Evolutionary conservation across 2,113 vertebrate genomes (phyloP).

Genomic region (Eulemur rufifrons): DNA sequence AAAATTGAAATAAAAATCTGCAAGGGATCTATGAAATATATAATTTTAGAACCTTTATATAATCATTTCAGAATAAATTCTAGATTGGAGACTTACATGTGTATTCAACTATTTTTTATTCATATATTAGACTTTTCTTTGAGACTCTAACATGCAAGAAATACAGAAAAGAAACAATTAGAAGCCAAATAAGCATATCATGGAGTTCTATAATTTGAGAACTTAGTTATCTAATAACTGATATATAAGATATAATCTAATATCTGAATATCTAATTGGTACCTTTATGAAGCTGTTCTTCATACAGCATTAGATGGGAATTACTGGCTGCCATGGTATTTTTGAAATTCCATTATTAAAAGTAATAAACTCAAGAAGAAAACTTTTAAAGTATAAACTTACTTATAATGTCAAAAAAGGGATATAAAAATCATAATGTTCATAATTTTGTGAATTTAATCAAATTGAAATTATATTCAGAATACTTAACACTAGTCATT

Average conservation of each 20-base stretch:
- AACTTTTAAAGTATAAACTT: neutral
- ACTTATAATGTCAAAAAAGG: conserved; percentile 25
- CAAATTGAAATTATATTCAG: conserved; percentile 10
- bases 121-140: conserved; percentile 23
- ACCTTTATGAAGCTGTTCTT: conserved; percentile 28
- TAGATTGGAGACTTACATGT: neutral
- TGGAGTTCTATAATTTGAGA: neutral
- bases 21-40: neutral
- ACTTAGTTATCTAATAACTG: neutral
- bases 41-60: neutral
- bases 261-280: neutral
- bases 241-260: neutral
- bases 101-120: neutral
- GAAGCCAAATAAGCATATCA: neutral
- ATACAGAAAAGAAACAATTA: neutral
- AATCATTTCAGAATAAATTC: conserved; percentile 46
- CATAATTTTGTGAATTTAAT: neutral
- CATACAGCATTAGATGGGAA: neutral
- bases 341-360: conserved; percentile 43
- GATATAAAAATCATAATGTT: conserved; percentile 5
- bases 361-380: conserved; percentile 36
- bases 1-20: neutral
- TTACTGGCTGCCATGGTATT: neutral
- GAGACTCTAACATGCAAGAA: conserved; percentile 24
- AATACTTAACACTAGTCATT: neutral